Base-by-base conservation (phyloP, 2,797 vertebrate genomes). In the Urocyon cinereoargenteus region DNA sequence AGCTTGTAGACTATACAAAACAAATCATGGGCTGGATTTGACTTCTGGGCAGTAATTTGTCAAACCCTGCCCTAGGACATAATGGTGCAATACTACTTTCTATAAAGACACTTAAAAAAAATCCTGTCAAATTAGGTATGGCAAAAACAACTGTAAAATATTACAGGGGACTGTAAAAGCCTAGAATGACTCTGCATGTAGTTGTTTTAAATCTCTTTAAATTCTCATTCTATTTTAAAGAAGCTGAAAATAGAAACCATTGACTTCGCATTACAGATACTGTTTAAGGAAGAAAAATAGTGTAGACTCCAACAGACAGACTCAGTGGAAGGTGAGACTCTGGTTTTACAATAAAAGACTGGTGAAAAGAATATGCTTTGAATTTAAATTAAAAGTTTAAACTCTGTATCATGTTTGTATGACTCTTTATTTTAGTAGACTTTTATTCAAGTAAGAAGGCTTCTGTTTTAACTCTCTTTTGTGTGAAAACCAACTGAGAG, bases 371-470 rank as follows among this genome's bases (percentile, higher is more conserved):
- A 55, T 3, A 55, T 22, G 26, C 10, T 45, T 64, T 73, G 57
- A 91, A 91, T 91, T 72, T 34, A 91, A 81, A 70, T 86, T 59
- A 79, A 62, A 90, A 87, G 22, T 36, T 73, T 57, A 73, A 79
- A 64, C 73, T 55, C 8, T 18, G 12, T 81, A 55, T 82, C 24
- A 72, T 83, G 36, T 73, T 75, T n/a, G 34, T 78, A 64, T 13
- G 26, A 78, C 75, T 68, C 24, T 31, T 6, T 73, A 75, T 83
- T 70, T 91, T 95, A 77, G 77, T 45, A 83, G 31, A 82, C 2
- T 10, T 84, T 84, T 77, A 84, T 40, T 89, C 26, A 89, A 70
- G 40, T 24, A 82, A 36, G 18, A 55, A 10, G 31, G 19, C 68
- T 75, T 68, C 31, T 75, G 66, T 75, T 82, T 92, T 53, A 51